A percentile compares a stretch with the other conserved stretches of the same genome.
phyloP scores from a whole-genome alignment of 2,888 invertebrate species.

The Cosmorhoe ocellata region DNA sequence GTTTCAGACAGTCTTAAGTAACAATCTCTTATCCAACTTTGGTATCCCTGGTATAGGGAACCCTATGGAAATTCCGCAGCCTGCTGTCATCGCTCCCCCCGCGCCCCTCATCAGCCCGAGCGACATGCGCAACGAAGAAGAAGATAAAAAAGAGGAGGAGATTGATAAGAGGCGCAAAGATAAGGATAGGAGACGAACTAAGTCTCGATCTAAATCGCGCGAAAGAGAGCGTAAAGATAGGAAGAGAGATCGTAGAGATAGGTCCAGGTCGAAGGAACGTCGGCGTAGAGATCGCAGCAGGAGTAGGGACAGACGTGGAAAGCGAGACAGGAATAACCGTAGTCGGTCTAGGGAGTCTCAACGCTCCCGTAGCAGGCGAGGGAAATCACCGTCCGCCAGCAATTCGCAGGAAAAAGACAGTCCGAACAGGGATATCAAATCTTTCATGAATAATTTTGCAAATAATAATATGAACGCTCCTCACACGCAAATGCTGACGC shows the following conservation, averaged over 20 bases:
- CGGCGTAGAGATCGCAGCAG: conserved; percentile 83
- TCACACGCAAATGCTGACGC: conserved; percentile 34
- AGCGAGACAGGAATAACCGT: conserved; percentile 76
- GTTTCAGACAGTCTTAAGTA: conserved; percentile 60
- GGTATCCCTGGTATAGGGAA: conserved; percentile 72
- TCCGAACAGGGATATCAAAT: conserved; percentile 20
- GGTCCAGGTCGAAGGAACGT: conserved; percentile 83
- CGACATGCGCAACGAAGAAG: conserved; percentile 40
- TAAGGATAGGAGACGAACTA: conserved; percentile 59
- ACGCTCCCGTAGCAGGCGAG: conserved; percentile 74
- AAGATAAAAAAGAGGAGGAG: conserved; percentile 58
- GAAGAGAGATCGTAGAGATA: conserved; percentile 74
- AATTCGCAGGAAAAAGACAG: conserved; percentile 54
- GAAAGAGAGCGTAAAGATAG: conserved; percentile 70
- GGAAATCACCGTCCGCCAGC: conserved; percentile 65
- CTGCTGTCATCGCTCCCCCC: conserved; percentile 74
- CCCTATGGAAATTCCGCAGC: conserved; percentile 73
- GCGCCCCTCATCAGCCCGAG: conserved; percentile 60
- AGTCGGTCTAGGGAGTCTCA: conserved; percentile 81
- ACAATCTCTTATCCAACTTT: conserved; percentile 51
- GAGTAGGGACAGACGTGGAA: conserved; percentile 79
- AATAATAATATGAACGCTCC: conserved; percentile 28
- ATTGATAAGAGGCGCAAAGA: conserved; percentile 54
- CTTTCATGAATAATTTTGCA: conserved; percentile 23
- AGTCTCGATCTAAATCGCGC: conserved; percentile 60